These are phyloP conservation scores for Caenorhabditis becei DNA, from an alignment of 2,888 invertebrate genomes.

Conservation along the genomic window DNA sequence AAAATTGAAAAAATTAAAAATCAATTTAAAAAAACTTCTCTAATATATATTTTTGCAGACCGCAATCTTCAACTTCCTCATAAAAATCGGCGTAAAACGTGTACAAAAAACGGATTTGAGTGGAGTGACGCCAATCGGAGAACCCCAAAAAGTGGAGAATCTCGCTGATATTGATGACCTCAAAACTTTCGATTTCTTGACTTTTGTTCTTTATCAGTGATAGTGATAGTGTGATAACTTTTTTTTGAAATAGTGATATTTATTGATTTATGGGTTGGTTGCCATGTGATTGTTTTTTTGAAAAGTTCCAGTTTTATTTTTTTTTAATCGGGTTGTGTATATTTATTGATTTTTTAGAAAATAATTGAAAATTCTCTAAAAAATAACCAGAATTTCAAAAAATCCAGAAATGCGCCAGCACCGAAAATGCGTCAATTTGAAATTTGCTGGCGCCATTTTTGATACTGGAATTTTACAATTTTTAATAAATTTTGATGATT, in stretches of 20 bases:
- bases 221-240: neutral
- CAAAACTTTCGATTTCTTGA: constrained; percentile 53
- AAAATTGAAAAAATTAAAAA: neutral
- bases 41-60: constrained; percentile 21
- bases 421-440: too few species aligned
- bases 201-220: constrained; percentile 40
- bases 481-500: neutral
- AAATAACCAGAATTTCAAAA: too few species aligned
- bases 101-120: constrained; percentile 57
- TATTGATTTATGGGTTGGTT: neutral
- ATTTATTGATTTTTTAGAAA: too few species aligned
- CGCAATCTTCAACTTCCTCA: constrained; percentile 26
- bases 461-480: too few species aligned
- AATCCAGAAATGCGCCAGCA: too few species aligned
- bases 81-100: constrained; percentile 31
- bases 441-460: too few species aligned
- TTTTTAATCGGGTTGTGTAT: too few species aligned
- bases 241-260: neutral
- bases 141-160: constrained; percentile 24
- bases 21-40: neutral
- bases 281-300: too few species aligned
- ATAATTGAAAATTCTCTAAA: too few species aligned
- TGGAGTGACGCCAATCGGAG: constrained; percentile 36
- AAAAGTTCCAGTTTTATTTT: too few species aligned
- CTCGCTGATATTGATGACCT: constrained; percentile 30